Evolutionary conservation across 1,140 invertebrate genomes (phyloP).

Genomic region (Coenobita brevimanus): DNA sequence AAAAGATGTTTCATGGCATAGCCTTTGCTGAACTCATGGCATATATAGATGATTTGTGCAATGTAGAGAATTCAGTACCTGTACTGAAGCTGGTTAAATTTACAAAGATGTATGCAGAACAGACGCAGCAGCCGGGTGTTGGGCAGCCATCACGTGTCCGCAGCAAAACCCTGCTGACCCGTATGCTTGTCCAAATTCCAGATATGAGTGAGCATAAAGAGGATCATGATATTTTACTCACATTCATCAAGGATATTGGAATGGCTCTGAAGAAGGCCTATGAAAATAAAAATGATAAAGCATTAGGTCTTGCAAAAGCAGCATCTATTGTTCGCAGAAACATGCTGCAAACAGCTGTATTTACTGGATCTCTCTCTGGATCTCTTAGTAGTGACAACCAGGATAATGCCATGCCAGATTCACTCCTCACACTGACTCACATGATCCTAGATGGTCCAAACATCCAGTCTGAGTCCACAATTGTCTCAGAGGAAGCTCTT

Average conservation of each 20-base stretch:
- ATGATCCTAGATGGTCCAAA: too few species aligned
- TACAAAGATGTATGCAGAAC: too few species aligned
- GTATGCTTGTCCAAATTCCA: not conserved
- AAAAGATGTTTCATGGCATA: not conserved
- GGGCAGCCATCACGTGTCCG: not conserved
- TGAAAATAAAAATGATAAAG: not conserved
- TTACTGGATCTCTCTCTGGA: too few species aligned
- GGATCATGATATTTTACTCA: not conserved
- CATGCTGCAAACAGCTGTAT: slow-evolving; percentile 2
- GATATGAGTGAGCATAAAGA: slow-evolving; percentile 20
- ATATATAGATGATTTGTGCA: not conserved
- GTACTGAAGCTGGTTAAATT: too few species aligned
- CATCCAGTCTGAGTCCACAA: too few species aligned
- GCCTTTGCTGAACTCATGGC: not conserved
- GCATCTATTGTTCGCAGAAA: slow-evolving; percentile 9
- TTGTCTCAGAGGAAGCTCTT: too few species aligned
- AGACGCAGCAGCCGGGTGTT: too few species aligned
- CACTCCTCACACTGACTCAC: too few species aligned
- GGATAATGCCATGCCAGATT: not conserved
- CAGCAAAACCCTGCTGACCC: not conserved
- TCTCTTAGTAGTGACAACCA: not conserved
- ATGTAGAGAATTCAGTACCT: too few species aligned
- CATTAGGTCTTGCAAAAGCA: not conserved
- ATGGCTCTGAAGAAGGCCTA: not conserved
- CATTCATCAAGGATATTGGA: slow-evolving; percentile 3